phyloP scores from a whole-genome alignment of 1,140 invertebrate species.

The Macrobrachium rosenbergii region DNA sequence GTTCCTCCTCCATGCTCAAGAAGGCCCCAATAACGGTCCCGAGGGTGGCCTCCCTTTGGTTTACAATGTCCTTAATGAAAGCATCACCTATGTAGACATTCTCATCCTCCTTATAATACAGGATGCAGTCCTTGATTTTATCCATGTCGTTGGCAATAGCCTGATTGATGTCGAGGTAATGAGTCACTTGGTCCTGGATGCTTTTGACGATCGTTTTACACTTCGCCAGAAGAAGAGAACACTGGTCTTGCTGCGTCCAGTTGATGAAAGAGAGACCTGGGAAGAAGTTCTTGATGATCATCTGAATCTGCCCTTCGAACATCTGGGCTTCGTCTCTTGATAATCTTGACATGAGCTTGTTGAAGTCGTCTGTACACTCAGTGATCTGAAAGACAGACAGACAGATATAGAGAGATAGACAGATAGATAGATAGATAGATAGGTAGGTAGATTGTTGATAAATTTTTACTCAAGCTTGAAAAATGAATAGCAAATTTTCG shows the following conservation, averaged over 20 bases:
- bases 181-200: constrained; percentile 39
- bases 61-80: constrained; percentile 53
- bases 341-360: constrained; percentile 56
- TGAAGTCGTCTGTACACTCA: constrained; percentile 53
- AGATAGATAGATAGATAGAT: neutral
- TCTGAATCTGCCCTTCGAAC: constrained; percentile 52
- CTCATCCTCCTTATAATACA: constrained; percentile 43
- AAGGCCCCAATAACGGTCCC: constrained; percentile 28
- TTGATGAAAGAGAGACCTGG: constrained; percentile 45
- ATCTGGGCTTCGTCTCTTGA: constrained; percentile 57
- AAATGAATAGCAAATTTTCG: no score
- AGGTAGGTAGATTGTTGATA: no score
- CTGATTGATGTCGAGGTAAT: constrained; percentile 56
- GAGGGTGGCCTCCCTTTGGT: constrained; percentile 29
- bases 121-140: constrained; percentile 39
- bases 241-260: constrained; percentile 39
- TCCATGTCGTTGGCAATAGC: constrained; percentile 31
- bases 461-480: no score
- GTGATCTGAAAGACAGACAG: constrained; percentile 25
- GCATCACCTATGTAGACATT: constrained; percentile 45
- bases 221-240: constrained; percentile 10
- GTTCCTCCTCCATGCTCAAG: constrained; percentile 47
- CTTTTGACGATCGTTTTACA: constrained; percentile 31
- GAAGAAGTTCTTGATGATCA: constrained; percentile 37
- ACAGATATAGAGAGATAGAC: neutral